Conservation (phyloP, 2,113 vertebrate genomes). For the Microcebus griseorufus region DNA sequence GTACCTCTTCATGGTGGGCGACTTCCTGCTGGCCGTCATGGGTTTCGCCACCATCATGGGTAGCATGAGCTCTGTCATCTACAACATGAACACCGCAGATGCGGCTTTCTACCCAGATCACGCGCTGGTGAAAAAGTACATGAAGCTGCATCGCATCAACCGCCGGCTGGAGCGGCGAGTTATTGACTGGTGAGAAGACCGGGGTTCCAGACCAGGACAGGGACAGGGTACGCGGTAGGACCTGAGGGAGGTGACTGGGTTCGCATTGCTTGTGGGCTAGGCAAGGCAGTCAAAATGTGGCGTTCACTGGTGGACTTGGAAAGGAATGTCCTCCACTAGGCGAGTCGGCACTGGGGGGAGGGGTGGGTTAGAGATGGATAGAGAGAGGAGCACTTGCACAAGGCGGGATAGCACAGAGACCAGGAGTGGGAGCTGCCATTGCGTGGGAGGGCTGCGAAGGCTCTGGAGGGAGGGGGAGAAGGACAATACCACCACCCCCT, state of each 20-base stretch:
- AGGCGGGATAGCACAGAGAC: neutral
- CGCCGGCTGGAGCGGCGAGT: constrained; percentile 85
- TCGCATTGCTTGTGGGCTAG: neutral
- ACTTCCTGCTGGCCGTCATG: constrained; percentile 93
- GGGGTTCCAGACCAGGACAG: neutral
- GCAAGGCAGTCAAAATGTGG: neutral
- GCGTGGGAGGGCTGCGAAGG: neutral
- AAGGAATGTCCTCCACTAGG: neutral
- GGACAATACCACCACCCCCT: neutral
- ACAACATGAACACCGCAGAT: constrained; percentile 86
- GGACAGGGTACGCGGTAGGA: neutral
- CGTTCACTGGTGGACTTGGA: neutral
- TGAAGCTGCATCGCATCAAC: constrained; percentile 84
- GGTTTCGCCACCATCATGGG: constrained; percentile 95
- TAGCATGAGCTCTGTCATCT: constrained; percentile 90
- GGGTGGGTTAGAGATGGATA: neutral
- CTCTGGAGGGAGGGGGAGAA: neutral
- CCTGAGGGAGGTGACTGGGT: no score
- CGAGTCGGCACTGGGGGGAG: neutral
- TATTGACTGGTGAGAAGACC: constrained; percentile 87
- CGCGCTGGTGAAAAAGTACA: constrained; percentile 89
- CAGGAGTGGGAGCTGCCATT: neutral
- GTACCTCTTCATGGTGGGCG: constrained; percentile 90
- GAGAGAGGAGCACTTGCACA: neutral
- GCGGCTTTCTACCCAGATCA: constrained; percentile 91